Evolutionary conservation across 64 coral and sea anemone genomes (phyloP), one percentile per base, ranked within the genome.

Genomic region (Actinia equina): DNA sequence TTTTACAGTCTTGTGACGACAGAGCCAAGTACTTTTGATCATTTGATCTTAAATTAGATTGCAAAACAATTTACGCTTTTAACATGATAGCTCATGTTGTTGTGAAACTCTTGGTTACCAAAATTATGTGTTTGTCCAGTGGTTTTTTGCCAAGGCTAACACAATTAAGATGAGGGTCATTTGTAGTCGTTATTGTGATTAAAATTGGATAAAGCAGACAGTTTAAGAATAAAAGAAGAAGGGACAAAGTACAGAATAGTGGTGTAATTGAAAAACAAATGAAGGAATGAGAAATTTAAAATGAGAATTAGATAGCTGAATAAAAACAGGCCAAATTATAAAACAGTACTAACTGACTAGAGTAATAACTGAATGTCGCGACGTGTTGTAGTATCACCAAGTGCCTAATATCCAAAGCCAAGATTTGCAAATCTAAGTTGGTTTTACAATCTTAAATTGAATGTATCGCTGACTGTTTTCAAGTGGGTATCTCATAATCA

Each of bases 401-500:
- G n/a, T n/a, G 62, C 20, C 62, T 14, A 65, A 65, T n/a, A 65
- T n/a, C n/a, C 23, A 74, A 74, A 74, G n/a, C 69, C 20, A 74
- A 74, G 62, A 65, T 65, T 74, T 74, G n/a, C 62, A 65, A 13
- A 22, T 57, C 13, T 23, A 65, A 65, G 62, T 15, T 74, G 4
- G 23, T 41, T 74, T 74, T 74, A 6, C 69, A 74, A 74, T n/a
- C 69, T 2, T 15, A 12, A 74, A 41, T 37, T 81, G 43, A 51
- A 44, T 46, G 78, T 51, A 81, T 81, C 78, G 78, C 42, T 81
- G 16, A 74, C 69, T 30, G 23, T 74, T 16, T 13, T 81, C 49
- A 81, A 81, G 78, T 81, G 78, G 42, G 17, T 81, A 52, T 37
- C 41, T 81, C 52, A 19, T 49, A 81, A 51, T 49, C 78, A 81